Conservation (phyloP, 2,113 vertebrate genomes). For the Myotis brandtii region DNA sequence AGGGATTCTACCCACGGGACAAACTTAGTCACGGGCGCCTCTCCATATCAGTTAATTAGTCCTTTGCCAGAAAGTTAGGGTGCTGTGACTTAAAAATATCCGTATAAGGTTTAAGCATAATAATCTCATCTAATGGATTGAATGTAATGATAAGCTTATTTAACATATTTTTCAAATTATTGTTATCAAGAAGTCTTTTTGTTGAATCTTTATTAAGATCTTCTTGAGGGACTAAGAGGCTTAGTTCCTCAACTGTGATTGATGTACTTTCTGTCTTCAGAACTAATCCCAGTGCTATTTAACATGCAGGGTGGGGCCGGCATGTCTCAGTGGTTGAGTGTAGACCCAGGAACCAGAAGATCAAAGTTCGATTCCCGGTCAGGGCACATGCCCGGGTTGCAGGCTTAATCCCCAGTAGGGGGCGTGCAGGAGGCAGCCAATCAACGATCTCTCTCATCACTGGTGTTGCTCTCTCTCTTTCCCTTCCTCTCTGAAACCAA, state of each 20-base stretch:
- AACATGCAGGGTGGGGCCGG: background rate
- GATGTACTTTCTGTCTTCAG: background rate
- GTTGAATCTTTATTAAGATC: background rate
- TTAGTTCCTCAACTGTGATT: background rate
- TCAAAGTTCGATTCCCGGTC: too few species aligned
- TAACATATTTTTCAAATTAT: background rate
- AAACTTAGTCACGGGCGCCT: too few species aligned
- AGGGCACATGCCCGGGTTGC: too few species aligned
- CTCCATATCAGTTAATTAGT: background rate
- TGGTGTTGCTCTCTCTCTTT: too few species aligned
- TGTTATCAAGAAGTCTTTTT: background rate
- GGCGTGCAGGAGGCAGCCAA: too few species aligned
- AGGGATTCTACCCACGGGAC: background rate
- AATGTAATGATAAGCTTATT: background rate
- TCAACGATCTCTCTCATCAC: too few species aligned
- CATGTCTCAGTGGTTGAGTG: too few species aligned
- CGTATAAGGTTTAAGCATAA: background rate
- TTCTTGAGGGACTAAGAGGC: background rate
- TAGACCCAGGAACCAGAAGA: too few species aligned
- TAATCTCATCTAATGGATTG: background rate
- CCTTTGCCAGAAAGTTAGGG: background rate
- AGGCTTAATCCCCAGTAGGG: too few species aligned
- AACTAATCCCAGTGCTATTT: background rate
- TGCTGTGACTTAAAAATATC: background rate
- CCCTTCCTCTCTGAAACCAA: too few species aligned